phyloP scores from a whole-genome alignment of 2,888 invertebrate genomes.

The Timema cristinae region DNA sequence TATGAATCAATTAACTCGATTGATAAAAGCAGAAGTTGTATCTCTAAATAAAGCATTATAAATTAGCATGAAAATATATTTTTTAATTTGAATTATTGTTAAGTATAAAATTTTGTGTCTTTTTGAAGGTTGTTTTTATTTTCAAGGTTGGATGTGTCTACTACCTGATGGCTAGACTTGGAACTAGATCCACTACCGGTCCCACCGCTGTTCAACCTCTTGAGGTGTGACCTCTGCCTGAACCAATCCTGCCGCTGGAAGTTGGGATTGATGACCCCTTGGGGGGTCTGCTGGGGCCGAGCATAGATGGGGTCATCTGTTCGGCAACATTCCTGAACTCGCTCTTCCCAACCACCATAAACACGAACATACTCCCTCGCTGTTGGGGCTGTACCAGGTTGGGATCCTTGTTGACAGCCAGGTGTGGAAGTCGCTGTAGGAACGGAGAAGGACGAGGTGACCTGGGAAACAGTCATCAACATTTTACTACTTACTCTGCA shows the following conservation, averaged over 20 bases:
- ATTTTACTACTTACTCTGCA: no score
- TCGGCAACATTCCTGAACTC: constrained; percentile 39
- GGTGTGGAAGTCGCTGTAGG: constrained; percentile 47
- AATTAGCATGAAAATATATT: background rate
- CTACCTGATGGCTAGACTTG: constrained; percentile 24
- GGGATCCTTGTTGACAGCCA: constrained; percentile 5
- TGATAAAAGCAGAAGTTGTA: no score
- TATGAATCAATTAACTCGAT: no score
- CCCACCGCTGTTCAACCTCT: constrained; percentile 32
- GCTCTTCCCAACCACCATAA: constrained; percentile 60
- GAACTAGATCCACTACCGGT: constrained; percentile 26
- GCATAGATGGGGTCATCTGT: constrained; percentile 33
- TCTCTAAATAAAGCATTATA: no score
- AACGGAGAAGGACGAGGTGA: constrained; percentile 43
- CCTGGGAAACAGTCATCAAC: constrained; percentile 28
- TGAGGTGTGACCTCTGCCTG: constrained; percentile 43
- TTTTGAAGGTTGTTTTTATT: no score
- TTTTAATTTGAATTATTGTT: no score
- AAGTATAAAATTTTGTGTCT: no score
- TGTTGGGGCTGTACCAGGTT: constrained; percentile 38
- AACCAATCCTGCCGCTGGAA: constrained; percentile 53
- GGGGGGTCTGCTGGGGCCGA: constrained; percentile 27
- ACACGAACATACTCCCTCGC: constrained; percentile 56
- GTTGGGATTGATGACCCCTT: constrained; percentile 39
- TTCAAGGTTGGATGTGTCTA: background rate